Conservation (phyloP, 2,888 invertebrate genomes). For the Orthonychiurus folsomi region DNA sequence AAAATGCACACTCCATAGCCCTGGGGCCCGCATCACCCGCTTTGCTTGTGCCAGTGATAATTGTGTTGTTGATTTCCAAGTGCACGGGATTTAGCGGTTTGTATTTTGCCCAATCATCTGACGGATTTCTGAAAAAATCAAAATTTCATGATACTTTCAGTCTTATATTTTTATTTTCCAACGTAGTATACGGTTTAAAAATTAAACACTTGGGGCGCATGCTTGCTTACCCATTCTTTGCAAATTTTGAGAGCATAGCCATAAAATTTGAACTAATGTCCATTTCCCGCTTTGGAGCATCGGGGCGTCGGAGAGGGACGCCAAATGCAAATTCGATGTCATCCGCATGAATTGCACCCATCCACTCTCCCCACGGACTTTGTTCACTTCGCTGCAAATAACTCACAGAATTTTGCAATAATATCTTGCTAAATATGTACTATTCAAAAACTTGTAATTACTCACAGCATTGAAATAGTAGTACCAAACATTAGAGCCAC, state of each 20-base stretch:
- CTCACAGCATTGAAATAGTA: too few relatives aligned
- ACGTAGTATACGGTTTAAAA: too few relatives aligned
- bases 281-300: not conserved
- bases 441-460: not conserved
- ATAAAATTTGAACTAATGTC: constrained; percentile 13
- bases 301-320: not conserved
- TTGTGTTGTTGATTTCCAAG: constrained; percentile 24
- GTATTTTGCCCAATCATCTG: constrained; percentile 26
- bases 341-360: constrained; percentile 31
- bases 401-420: too few relatives aligned
- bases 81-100: constrained; percentile 21
- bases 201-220: too few relatives aligned
- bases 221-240: constrained; percentile 21
- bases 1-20: constrained; percentile 23
- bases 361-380: constrained; percentile 30
- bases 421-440: not conserved
- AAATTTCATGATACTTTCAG: not conserved
- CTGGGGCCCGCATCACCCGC: constrained; percentile 18
- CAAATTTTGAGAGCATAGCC: constrained; percentile 23
- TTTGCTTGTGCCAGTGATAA: constrained; percentile 13
- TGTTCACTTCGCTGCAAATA: constrained; percentile 16
- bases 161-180: not conserved
- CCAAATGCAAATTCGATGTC: constrained; percentile 27
- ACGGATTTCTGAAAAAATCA: constrained; percentile 10
- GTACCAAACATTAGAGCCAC: constrained; percentile 24